Evolutionary conservation across 2,797 vertebrate species (phyloP), one percentile per base, ranked within the genome.

Genomic region (Helarctos malayanus): DNA sequence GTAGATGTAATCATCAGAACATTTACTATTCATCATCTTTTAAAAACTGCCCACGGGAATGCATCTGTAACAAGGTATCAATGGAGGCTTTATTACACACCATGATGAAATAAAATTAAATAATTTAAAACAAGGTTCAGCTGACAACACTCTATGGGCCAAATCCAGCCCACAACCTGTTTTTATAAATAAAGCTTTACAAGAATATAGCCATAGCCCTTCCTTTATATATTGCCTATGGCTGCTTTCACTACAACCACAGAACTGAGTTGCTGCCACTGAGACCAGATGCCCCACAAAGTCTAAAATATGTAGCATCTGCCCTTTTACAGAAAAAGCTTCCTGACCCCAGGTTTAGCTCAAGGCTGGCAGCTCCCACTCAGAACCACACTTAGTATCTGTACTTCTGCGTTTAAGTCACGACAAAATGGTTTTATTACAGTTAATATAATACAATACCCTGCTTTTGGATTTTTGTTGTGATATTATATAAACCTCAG

Each of bases 341-440:
- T 56, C 11, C 32, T 11, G 25, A 89, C 6, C 12, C 47, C n/a
- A 54, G 11, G n/a, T 52, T 91, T 78, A 57, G 45, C 11, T 61
- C 21, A 49, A 27, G 0, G 11, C 2, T 32, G 89, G 63, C 8
- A 56, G 14, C 45, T 65, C 21, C 47, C 84, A 35, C 11, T 35
- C 21, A 54, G 15, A 94, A 78, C 47, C 56, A 59, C 8, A 49
- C 2, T 29, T 52, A 35, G 35, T 35, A 19, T 41, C 47, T 91
- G n/a, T 71, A 80, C n/a, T 91, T 93, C 80, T 57, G 32, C 81
- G 41, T 76, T 65, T 92, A 81, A 96, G 57, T 86, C 63, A 91
- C 3, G 25, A 92, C 29, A 65, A 87, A 82, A 81, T 29, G 49
- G 14, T 84, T 89, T 89, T 47, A 38, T 54, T 68, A 45, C 25